Conservation (phyloP, 2,797 vertebrate species). For the Anas bahamensis region DNA sequence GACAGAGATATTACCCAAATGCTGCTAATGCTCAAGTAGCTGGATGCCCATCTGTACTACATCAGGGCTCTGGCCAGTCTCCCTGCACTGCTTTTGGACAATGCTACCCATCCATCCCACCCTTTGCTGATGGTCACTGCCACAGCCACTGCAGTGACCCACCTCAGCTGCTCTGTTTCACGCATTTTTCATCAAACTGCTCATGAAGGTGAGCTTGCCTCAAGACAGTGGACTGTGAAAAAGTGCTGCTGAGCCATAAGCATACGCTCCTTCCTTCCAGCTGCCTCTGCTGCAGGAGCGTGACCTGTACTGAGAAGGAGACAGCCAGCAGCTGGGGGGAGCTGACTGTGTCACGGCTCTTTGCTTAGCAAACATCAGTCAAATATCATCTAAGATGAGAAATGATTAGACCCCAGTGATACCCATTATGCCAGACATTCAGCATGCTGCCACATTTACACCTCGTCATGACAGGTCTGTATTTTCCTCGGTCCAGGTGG, state of each 20-base stretch:
- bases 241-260: background rate
- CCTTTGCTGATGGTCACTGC: background rate
- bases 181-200: background rate
- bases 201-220: background rate
- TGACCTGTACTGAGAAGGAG: background rate
- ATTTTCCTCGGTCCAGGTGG: background rate
- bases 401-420: background rate
- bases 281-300: background rate
- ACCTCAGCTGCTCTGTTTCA: background rate
- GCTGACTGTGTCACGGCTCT: fast-evolving
- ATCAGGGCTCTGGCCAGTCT: background rate
- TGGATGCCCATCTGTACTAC: background rate
- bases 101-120: background rate
- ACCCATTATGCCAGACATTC: background rate
- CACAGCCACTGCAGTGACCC: background rate
- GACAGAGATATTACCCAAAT: background rate
- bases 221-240: background rate
- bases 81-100: background rate
- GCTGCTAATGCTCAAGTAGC: background rate
- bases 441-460: background rate
- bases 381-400: background rate
- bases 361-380: background rate
- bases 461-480: background rate
- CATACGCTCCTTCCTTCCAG: background rate
- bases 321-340: background rate